Base-by-base conservation (phyloP, 2,797 vertebrate genomes). In the Leptatherina wallacei region DNA sequence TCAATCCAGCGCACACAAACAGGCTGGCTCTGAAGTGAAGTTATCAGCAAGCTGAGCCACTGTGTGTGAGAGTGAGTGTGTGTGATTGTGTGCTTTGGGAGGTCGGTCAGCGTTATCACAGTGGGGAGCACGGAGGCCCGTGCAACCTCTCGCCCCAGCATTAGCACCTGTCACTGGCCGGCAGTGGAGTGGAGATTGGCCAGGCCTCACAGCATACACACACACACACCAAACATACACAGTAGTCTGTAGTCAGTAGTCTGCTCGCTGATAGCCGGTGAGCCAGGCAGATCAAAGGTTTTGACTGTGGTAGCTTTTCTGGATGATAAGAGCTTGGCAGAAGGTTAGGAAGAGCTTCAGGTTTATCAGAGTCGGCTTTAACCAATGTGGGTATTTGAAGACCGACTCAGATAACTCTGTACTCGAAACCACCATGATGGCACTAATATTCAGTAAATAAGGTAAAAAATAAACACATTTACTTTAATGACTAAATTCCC, bases 151-250 rank as follows among this genome's bases (percentile, higher is more conserved):
- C 86, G 77, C 92, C 71, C n/a, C 89, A 90, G 86, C 92, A 96
- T 97, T 98, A 98, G 94, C 92, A 93, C 91, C 92, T 94, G 94
- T 98, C 97, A 98, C 94, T 95, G 95, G 94, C 90, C 80, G 83
- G 78, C 93, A 94, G 97, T 95, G 91, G 95, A 93, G 65, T 93
- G 96, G 97, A 99, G 78, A 89, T 89, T 96, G 92, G 85, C 91
- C 96, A 96, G 96, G 86, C 92, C 78, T 69, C 55, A 10, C 35
- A 67, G 52, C 66, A 62, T 60, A 49, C 90, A 82, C 79, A 24
- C 77, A 75, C 69, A 27, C 90, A 87, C 77, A 44, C 54, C 58
- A 38, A 61, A 66, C 89, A 87, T 73, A 49, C 69, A 83, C 72
- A 70, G 80, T 84, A 84, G 85, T 79, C 80, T 71, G 67, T 30